Evolutionary conservation across 2,888 invertebrate genomes (phyloP), one percentile per base, ranked within the genome.

Genomic region (Psylliodes chrysocephalus): DNA sequence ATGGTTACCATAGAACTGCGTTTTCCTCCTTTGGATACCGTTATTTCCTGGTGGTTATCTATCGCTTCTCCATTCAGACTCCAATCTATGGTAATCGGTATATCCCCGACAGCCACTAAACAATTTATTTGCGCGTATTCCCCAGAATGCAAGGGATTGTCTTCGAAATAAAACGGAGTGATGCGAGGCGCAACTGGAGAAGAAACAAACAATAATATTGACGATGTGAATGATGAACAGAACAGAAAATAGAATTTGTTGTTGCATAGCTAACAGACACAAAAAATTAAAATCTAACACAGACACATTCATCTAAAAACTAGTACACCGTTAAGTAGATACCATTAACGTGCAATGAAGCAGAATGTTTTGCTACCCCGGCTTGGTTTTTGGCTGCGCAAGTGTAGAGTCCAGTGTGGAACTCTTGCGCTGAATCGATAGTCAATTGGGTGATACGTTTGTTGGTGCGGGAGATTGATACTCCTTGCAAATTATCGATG

Each of bases 131-230:
- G 79, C 25, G 76, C 77, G 62, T 78, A 79, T 56, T 78, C 78
- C 14, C 78, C 80, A 33, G 78, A 74, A 66, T 82, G 79, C 52
- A 88, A 84, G 55, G 89, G 87, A 74, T 90, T 90, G 68, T 90
- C 90, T 72, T 91, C 91, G 79, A 92, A 92, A 76, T 88, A 86
- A 78, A 92, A 93, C 67, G 90, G 89, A 75, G 90, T 88, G 77
- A 93, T 90, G 85, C 91, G 90, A 71, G 93, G 93, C 77, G 90
- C 87, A 83, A 93, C 92, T 93, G 88, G 82, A 86, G 86, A 68
- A 25, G 53, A 67, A 64, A 67, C 72, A 91, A 49, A 60, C 19
- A 42, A 60, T 14, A 52, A 52, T 28, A 10, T 44, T 33, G 8
- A n/a, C 12, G 14, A 14, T 15, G 8, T 22, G 22, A 19, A 14